Base-by-base conservation (phyloP, 2,113 vertebrate genomes). In the Lanius ludovicianus region DNA sequence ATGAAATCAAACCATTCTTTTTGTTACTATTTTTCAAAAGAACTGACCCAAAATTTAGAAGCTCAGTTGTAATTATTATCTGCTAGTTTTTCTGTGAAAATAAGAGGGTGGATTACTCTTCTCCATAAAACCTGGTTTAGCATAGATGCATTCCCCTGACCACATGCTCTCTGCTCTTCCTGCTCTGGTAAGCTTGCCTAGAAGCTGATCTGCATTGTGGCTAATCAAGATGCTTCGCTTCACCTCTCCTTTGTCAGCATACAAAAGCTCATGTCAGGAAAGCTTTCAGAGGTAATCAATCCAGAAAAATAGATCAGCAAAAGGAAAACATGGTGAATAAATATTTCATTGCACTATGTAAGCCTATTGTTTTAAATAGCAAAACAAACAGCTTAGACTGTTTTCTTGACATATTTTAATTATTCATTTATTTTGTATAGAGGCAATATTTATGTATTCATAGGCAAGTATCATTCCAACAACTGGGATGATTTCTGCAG, bases 271-370 rank as follows among this genome's bases (percentile, higher is more conserved):
- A 50, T 81, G 93, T 94, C 95, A 95, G 84, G 69, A 95, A 95
- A 96, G 80, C 83, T 97, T 97, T 95, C 95, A 93, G 68, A 96
- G 27, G 59, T 92, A 88, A 97, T 98, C 95, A 95, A 93, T 98
- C 81, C 74, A 80, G 80, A 19, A 80, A 62, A 91, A 96, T 80
- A 87, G 76, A 95, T 95, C 93, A 95, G 56, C 62, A 94, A 82
- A 60, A 91, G 67, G 62, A 93, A 95, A 97, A 88, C 89, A 81
- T 15, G 22, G 83, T 70, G 82, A 96, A 95, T 96, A 95, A 96
- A 97, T 97, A 96, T 90, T 96, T 95, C 68, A 97, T 87, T 93
- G 71, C 49, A 53, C 42, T 79, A 60, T 93, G 90, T 96, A 97
- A 93, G 53, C 71, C 70, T 81, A 77, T 69, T 91, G 70, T 91